Conservation (phyloP, 2,797 vertebrate species). For the Spondyliosoma cantharus region DNA sequence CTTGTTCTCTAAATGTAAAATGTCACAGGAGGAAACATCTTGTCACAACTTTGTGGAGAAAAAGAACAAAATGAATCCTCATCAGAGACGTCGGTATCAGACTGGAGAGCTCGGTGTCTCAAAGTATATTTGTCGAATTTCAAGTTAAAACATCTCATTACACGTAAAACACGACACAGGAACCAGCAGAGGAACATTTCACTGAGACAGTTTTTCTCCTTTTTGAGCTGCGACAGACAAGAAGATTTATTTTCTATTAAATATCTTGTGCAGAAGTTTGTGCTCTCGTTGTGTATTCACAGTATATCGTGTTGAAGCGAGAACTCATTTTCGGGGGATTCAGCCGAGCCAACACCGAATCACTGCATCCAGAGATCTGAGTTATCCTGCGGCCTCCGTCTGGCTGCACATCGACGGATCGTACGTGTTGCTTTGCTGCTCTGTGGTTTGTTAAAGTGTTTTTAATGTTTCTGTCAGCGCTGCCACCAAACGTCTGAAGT, state of each 20-base stretch:
- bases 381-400: background rate
- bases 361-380: constrained; percentile 26
- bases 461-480: constrained; percentile 34
- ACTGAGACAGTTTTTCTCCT: too few relatives aligned
- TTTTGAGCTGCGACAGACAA: too few relatives aligned
- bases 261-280: background rate
- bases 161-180: too few relatives aligned
- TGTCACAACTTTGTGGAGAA: too few relatives aligned
- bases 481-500: constrained; percentile 12
- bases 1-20: too few relatives aligned
- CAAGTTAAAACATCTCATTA: too few relatives aligned
- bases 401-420: background rate
- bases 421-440: constrained; percentile 18
- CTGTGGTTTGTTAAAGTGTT: constrained; percentile 40
- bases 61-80: too few relatives aligned
- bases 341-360: constrained; percentile 16
- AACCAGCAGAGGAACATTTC: too few relatives aligned
- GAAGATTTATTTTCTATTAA: background rate
- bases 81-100: too few relatives aligned
- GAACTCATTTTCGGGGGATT: constrained; percentile 3
- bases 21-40: too few relatives aligned
- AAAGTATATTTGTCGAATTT: too few relatives aligned
- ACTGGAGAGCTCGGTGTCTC: too few relatives aligned
- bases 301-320: constrained; percentile 28
- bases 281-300: constrained; percentile 10